Percentiles rank a stretch among this genome's conserved stretches.
Conservation (phyloP, 2,888 invertebrate genomes). For the Phragmatobia fuliginosa region DNA sequence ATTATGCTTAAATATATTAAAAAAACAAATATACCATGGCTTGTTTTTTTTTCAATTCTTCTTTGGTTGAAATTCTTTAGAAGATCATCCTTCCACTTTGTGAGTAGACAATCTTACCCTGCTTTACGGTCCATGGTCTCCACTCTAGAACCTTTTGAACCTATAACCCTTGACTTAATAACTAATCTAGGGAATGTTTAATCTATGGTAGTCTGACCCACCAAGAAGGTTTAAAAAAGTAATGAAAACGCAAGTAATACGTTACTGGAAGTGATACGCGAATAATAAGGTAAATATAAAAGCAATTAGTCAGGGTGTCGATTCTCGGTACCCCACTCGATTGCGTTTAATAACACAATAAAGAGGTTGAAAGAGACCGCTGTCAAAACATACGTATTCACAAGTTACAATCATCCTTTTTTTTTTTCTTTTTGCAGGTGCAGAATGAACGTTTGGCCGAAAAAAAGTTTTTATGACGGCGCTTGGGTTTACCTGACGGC, state of each 20-base stretch:
- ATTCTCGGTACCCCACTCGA: slow-evolving; percentile 58
- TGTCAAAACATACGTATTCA: slow-evolving; percentile 80
- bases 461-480: slow-evolving; percentile 77
- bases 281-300: slow-evolving; percentile 30
- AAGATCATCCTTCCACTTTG: too few species aligned
- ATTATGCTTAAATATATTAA: too few species aligned
- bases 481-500: slow-evolving; percentile 66
- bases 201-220: background rate
- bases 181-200: background rate
- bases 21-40: too few species aligned
- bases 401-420: slow-evolving; percentile 50
- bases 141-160: background rate
- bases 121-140: too few species aligned
- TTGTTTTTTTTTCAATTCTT: too few species aligned
- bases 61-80: too few species aligned
- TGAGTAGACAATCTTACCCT: too few species aligned
- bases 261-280: slow-evolving; percentile 15
- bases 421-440: slow-evolving; percentile 78
- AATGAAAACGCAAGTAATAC: slow-evolving; percentile 11
- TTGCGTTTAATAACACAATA: slow-evolving; percentile 58
- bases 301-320: slow-evolving; percentile 49
- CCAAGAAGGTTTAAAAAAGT: slow-evolving; percentile 2
- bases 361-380: slow-evolving; percentile 70
- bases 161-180: too few species aligned
- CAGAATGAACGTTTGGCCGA: slow-evolving; percentile 58